Base-by-base conservation (phyloP, 2,113 vertebrate species). In the Lophura nycthemera region DNA sequence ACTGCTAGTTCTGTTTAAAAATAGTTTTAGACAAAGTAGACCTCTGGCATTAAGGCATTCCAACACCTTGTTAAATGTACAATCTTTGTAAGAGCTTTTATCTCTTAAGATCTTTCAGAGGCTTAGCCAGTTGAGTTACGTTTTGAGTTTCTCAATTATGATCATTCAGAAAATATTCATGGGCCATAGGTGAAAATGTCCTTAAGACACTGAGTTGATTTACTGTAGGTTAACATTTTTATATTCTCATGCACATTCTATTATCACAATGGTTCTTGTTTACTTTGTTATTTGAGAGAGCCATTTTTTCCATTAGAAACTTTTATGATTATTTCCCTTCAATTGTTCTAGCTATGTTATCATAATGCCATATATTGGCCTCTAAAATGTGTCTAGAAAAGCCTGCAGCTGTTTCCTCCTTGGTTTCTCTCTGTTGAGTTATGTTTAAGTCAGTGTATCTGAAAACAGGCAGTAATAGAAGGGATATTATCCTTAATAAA, bases 401-500 rank as follows among this genome's bases (percentile, higher is more conserved):
- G 73, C 86, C 92, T 92, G 45, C 96, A 96, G 96, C 96, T 97
- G 96, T 93, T 95, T 83, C 48, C 42, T 93, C 48, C 94, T 90
- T 86, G 34, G 24, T 86, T 71, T 88, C 45, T 91, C 70, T 94
- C 82, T 75, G 25, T 30, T 12, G 54, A 92, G 80, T 94, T 94
- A 50, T 88, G 84, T 84, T 95, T 94, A 95, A 96, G 88, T 86
- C 83, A 94, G 88, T 92, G 94, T 95, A 90, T 94, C 94, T 93
- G 90, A 95, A 96, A 95, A 73, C 70, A 86, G 95, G 83, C 93
- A 82, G 92, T 88, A 97, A 96, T 95, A 95, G 93, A 97, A 95
- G 92, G 88, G 92, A 93, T 95, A 93, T 95, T 96, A 95, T 95
- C 94, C 94, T 95, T 86, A 94, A 92, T 93, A 96, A 96, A 95